A percentile compares a stretch with the other conserved stretches of the same genome.
phyloP scores from a whole-genome alignment of 2,797 vertebrate genomes.

The Erethizon dorsatum region DNA sequence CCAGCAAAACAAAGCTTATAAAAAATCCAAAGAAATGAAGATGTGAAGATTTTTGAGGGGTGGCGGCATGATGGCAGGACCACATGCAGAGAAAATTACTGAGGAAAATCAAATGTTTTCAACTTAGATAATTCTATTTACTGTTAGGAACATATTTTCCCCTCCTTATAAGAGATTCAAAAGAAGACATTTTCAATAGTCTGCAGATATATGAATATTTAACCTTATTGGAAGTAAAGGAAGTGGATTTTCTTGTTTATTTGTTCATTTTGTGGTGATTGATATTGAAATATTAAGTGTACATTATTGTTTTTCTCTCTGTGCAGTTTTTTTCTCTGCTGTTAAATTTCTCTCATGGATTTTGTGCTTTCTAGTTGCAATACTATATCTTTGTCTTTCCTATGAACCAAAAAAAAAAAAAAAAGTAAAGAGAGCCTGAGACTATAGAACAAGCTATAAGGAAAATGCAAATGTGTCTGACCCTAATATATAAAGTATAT shows the following conservation, averaged over 20 bases:
- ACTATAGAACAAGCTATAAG: neutral
- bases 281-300: constrained; percentile 16
- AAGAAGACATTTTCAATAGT: constrained; percentile 22
- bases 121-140: constrained; percentile 32
- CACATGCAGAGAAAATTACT: constrained; percentile 4
- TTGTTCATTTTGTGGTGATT: constrained; percentile 26
- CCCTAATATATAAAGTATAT: constrained; percentile 37
- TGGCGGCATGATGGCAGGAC: neutral
- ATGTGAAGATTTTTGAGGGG: neutral
- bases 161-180: constrained; percentile 44
- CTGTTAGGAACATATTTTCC: constrained; percentile 29
- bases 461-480: constrained; percentile 19
- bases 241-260: constrained; percentile 58
- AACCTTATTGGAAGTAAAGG: constrained; percentile 36
- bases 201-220: neutral
- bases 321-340: neutral
- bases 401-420: constrained; percentile 51
- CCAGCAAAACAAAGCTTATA: constrained; percentile 34
- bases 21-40: constrained; percentile 31
- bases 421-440: neutral
- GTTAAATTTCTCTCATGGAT: constrained; percentile 17
- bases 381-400: constrained; percentile 46
- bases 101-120: constrained; percentile 56
- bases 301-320: neutral
- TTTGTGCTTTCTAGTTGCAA: neutral